Evolutionary conservation across 2,888 invertebrate genomes (phyloP).

Genomic region (Apamea anceps): DNA sequence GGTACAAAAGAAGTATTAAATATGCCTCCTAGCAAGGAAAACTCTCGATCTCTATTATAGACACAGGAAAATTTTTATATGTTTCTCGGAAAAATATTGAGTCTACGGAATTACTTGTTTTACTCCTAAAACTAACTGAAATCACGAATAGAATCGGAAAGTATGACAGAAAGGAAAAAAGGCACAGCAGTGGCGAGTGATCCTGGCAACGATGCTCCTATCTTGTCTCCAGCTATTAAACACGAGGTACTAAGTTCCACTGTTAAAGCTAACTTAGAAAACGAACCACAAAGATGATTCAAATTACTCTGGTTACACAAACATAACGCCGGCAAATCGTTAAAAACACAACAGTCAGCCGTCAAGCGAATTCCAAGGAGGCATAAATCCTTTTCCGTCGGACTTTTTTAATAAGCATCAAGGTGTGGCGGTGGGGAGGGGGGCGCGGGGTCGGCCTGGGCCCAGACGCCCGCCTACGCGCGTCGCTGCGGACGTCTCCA

Average conservation of each 20-base stretch:
- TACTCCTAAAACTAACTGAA: background rate
- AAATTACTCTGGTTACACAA: slow-evolving; percentile 15
- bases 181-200: background rate
- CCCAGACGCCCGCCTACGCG: slow-evolving; percentile 87
- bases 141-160: background rate
- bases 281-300: background rate
- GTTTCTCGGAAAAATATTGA: background rate
- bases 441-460: slow-evolving; percentile 47
- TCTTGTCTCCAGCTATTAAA: background rate
- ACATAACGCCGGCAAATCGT: slow-evolving; percentile 52
- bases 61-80: background rate
- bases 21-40: background rate
- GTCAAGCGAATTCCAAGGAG: slow-evolving; percentile 61
- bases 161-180: background rate
- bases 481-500: slow-evolving; percentile 83
- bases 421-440: slow-evolving; percentile 69
- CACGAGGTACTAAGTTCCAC: background rate
- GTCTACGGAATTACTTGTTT: background rate
- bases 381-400: slow-evolving; percentile 72
- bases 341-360: slow-evolving; percentile 63
- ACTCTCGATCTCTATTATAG: background rate
- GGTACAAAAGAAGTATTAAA: background rate
- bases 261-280: background rate
- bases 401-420: slow-evolving; percentile 74
- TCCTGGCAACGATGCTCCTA: background rate